These are phyloP conservation scores for Ephydatia muelleri DNA, from an alignment of 37 sponge, comb jelly and placozoan species.

Conservation along the genomic window DNA sequence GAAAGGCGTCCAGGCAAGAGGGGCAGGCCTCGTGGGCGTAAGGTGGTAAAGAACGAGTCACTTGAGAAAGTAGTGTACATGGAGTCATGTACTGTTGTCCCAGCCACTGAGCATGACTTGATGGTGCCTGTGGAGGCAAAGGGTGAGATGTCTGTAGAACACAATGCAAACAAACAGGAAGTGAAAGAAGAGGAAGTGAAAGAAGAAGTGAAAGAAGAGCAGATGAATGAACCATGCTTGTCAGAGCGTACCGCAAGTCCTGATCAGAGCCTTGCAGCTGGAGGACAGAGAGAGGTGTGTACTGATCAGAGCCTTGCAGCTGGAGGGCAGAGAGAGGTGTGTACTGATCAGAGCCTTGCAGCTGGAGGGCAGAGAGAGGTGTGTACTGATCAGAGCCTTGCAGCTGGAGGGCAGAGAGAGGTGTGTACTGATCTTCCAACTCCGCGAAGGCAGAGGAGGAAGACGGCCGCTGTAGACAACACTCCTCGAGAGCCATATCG, in stretches of 20 bases:
- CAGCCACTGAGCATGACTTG: no score
- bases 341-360: background rate
- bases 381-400: background rate
- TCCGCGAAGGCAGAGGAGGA: background rate
- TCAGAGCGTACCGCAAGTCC: background rate
- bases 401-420: background rate
- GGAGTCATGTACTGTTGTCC: no score
- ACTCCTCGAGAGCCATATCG: background rate
- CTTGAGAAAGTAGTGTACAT: no score
- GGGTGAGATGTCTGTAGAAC: background rate
- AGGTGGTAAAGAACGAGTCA: no score
- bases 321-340: background rate
- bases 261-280: background rate
- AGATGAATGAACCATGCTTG: no score
- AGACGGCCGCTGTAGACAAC: background rate
- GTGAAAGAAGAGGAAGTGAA: background rate
- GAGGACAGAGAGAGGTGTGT: background rate
- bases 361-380: background rate
- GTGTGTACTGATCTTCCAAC: background rate
- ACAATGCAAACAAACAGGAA: background rate
- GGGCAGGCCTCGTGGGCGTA: no score
- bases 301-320: background rate
- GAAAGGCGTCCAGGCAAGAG: no score
- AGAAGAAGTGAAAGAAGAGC: background rate
- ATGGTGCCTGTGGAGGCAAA: no score